Percentiles rank a stretch among this genome's conserved stretches.
phyloP scores from a whole-genome alignment of 2,888 invertebrate species.

The Escarpia spicata region DNA sequence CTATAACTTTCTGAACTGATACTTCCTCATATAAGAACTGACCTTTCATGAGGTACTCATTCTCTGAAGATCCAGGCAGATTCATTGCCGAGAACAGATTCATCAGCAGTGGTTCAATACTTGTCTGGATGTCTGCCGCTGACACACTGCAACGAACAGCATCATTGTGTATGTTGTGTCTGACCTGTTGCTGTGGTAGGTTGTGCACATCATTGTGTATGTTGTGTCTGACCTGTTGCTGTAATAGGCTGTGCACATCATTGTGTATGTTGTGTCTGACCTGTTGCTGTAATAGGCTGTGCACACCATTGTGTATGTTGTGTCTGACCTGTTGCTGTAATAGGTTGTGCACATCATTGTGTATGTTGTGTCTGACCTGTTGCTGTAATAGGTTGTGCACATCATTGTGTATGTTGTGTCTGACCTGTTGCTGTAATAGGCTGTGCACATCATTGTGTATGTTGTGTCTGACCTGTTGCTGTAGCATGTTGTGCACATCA shows the following conservation, averaged over 20 bases:
- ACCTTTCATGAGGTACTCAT: slow-evolving; percentile 98
- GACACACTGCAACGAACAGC: slow-evolving; percentile 49
- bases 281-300: neutral
- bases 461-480: neutral
- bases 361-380: neutral
- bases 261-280: neutral
- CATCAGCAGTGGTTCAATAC: slow-evolving; percentile 73
- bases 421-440: neutral
- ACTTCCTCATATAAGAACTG: slow-evolving; percentile 32
- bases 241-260: neutral
- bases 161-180: neutral
- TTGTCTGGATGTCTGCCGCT: slow-evolving; percentile 50
- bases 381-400: neutral
- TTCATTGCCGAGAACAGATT: slow-evolving; percentile 82
- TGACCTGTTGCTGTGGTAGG: no score
- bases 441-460: neutral
- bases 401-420: neutral
- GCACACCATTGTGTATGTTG: neutral
- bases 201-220: no score
- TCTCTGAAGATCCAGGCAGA: slow-evolving; percentile 81
- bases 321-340: neutral
- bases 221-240: neutral
- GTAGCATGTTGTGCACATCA: neutral
- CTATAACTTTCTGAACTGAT: neutral
- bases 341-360: neutral